Conservation (phyloP, 2,113 vertebrate species). For the Pterocles orientalis region DNA sequence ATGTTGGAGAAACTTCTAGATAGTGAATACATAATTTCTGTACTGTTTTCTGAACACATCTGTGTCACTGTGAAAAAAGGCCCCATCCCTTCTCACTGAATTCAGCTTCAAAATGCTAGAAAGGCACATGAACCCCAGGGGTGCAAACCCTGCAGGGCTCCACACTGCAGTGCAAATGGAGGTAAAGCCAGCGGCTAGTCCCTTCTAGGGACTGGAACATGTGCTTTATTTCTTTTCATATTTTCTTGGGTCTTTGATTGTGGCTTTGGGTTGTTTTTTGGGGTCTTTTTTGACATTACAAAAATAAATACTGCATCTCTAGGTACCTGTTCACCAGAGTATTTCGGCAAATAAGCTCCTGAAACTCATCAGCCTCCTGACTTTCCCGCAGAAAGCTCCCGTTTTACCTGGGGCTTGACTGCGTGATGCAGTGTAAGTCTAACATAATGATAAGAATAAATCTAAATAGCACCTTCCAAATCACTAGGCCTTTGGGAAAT, state of each 20-base stretch:
- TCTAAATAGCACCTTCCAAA: constrained; percentile 24
- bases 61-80: background rate
- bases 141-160: background rate
- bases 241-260: background rate
- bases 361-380: background rate
- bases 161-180: background rate
- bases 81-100: background rate
- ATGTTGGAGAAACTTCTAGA: background rate
- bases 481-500: constrained; percentile 36
- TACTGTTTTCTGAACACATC: background rate
- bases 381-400: background rate
- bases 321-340: background rate
- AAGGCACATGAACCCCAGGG: background rate
- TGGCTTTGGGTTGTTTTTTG: too few relatives aligned
- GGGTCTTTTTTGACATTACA: background rate
- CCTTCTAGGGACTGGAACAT: background rate
- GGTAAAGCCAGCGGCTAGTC: background rate
- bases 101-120: background rate
- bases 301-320: constrained; percentile 3
- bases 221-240: background rate
- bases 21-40: background rate
- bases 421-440: background rate
- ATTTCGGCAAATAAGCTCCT: background rate
- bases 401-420: constrained; percentile 18
- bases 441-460: background rate